Conservation (phyloP, 64 coral and sea anemone species). For the Montipora foliosa region DNA sequence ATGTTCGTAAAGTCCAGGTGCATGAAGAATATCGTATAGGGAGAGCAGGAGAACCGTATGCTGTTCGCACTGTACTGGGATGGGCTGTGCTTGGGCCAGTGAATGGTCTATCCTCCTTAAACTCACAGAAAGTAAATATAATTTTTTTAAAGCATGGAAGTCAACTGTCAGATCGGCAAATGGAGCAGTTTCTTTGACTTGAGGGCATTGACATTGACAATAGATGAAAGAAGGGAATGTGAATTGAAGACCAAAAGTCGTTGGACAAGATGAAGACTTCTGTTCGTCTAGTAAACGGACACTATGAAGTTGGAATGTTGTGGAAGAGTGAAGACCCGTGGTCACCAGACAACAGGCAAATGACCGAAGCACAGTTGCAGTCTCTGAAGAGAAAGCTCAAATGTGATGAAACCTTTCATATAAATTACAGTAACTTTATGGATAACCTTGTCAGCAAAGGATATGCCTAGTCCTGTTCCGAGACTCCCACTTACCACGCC, state of each 20-base stretch:
- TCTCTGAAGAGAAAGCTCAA: slow-evolving; percentile 29
- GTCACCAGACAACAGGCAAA: slow-evolving; percentile 64
- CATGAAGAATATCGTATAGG: slow-evolving; percentile 38
- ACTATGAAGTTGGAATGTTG: too few species aligned
- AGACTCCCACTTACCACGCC: too few species aligned
- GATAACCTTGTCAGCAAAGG: not conserved
- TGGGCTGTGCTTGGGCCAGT: slow-evolving; percentile 72
- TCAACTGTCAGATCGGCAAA: slow-evolving; percentile 51
- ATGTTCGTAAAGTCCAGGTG: slow-evolving; percentile 48
- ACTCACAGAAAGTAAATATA: slow-evolving; percentile 47
- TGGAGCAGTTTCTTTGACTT: slow-evolving; percentile 60
- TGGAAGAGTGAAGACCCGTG: slow-evolving; percentile 12
- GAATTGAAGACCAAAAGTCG: slow-evolving; percentile 50
- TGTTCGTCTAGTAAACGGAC: not conserved
- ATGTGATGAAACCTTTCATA: slow-evolving; percentile 19
- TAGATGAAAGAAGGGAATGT: slow-evolving; percentile 39
- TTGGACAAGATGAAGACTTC: slow-evolving; percentile 32
- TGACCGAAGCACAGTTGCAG: slow-evolving; percentile 50
- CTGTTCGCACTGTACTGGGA: slow-evolving; percentile 64
- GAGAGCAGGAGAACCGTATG: slow-evolving; percentile 62
- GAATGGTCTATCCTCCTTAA: not conserved
- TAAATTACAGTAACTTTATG: slow-evolving; percentile 58
- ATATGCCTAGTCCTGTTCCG: too few species aligned
- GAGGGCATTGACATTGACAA: slow-evolving; percentile 43
- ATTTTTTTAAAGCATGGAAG: slow-evolving; percentile 55